Conservation (phyloP, 2,113 vertebrate species). For the Ochotona princeps region DNA sequence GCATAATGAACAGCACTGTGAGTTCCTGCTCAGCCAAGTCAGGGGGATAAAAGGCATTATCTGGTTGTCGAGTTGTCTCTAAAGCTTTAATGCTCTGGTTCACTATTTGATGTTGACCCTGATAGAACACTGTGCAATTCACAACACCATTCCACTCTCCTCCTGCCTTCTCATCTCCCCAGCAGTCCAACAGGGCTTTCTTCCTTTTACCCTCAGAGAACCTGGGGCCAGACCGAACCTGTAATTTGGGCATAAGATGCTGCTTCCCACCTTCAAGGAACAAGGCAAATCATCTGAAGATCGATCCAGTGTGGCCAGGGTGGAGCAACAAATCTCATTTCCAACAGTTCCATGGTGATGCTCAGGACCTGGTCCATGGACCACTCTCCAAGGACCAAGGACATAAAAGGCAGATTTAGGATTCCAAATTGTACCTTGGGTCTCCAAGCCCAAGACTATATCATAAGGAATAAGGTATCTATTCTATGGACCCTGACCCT, state of each 20-base stretch:
- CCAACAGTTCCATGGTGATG: not conserved
- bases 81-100: slow-evolving; percentile 60
- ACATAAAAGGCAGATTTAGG: not conserved
- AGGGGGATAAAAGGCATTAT: slow-evolving; percentile 77
- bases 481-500: not conserved
- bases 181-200: not conserved
- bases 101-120: slow-evolving; percentile 59
- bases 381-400: not conserved
- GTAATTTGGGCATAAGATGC: not conserved
- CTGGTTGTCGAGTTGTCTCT: slow-evolving; percentile 74
- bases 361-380: not conserved
- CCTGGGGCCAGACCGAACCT: slow-evolving; percentile 43
- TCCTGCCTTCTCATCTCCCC: slow-evolving; percentile 58
- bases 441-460: not conserved
- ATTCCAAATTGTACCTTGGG: not conserved
- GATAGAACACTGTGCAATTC: slow-evolving; percentile 15
- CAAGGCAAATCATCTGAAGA: not conserved
- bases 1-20: slow-evolving; percentile 76
- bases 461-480: not conserved
- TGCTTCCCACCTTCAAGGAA: not conserved
- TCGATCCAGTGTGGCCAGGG: not conserved
- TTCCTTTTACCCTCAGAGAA: not conserved
- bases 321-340: not conserved
- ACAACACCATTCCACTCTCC: slow-evolving; percentile 22
- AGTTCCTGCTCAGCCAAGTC: slow-evolving; percentile 34